Evolutionary conservation across 2,113 vertebrate species (phyloP).

Genomic region (human (Homo sapiens)): GRCh38 chrX:140431001-140431500

Average conservation of each 20-base stretch:
- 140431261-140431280: not conserved
- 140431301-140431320: not conserved
- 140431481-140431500: not conserved
- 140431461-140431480: not conserved
- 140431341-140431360: constrained; percentile 4
- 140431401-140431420: not conserved
- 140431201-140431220: not conserved
- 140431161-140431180: not conserved
- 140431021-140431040: not conserved
- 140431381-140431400: not conserved
- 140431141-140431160: not conserved
- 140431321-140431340: not conserved
- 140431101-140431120: not conserved
- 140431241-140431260: not conserved
- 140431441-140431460: not conserved
- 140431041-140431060: not conserved
- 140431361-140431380: not conserved
- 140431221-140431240: not conserved
- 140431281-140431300: not conserved
- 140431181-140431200: not conserved
- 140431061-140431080: not conserved
- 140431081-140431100: not conserved
- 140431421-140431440: not conserved
- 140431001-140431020: not conserved
- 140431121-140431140: not conserved